Conservation (phyloP, 1,140 invertebrate genomes). For the Camponotus floridanus region DNA sequence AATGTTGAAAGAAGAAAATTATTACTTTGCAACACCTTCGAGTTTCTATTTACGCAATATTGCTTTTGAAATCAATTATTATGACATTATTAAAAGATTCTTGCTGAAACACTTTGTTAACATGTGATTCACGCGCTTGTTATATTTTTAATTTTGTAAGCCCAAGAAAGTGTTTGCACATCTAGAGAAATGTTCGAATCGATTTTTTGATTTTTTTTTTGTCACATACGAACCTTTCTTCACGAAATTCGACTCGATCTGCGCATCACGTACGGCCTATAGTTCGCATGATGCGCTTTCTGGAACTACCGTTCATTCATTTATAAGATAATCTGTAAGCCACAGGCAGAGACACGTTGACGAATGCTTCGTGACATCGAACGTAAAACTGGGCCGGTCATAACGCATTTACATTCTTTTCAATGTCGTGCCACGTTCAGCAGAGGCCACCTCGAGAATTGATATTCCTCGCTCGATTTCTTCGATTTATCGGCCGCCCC, state of each 20-base stretch:
- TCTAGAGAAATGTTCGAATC: slow-evolving; percentile 20
- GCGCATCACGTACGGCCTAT: slow-evolving; percentile 65
- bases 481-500: slow-evolving; percentile 80
- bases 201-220: slow-evolving; percentile 57
- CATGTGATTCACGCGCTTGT: neutral
- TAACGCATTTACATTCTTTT: slow-evolving; percentile 84
- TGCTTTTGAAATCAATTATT: neutral
- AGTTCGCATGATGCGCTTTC: slow-evolving; percentile 57
- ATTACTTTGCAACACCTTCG: neutral
- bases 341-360: slow-evolving; percentile 56
- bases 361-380: slow-evolving; percentile 67
- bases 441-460: slow-evolving; percentile 82
- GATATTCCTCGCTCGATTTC: slow-evolving; percentile 80
- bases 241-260: slow-evolving; percentile 54
- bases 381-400: slow-evolving; percentile 79
- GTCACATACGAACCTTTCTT: slow-evolving; percentile 21
- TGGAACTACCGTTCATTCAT: slow-evolving; percentile 44
- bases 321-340: slow-evolving; percentile 76
- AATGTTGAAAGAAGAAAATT: neutral
- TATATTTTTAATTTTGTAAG: slow-evolving; percentile 26
- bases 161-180: slow-evolving; percentile 23
- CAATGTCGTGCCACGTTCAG: slow-evolving; percentile 81
- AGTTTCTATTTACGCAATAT: neutral
- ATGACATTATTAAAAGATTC: neutral
- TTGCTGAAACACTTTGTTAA: neutral